A percentile compares a stretch with the other conserved stretches of the same genome.
Evolutionary conservation across 2,888 invertebrate genomes (phyloP).

Genomic region (Drosophila maculinotata): DNA sequence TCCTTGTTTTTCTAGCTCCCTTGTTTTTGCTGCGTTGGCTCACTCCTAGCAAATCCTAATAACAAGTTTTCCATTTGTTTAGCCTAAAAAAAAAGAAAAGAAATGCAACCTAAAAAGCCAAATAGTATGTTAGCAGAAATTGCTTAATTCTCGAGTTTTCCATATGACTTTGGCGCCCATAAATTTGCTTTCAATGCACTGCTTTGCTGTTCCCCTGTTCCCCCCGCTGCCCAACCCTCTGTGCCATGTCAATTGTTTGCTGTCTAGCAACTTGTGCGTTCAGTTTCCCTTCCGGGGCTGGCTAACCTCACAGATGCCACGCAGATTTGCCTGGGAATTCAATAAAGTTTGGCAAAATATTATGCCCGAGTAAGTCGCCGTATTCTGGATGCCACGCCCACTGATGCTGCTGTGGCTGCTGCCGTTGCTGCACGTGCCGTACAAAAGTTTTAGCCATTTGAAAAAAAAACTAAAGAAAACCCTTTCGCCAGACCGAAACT

Average conservation of each 20-base stretch:
- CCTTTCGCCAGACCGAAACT: constrained; percentile 47
- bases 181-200: constrained; percentile 75
- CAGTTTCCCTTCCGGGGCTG: constrained; percentile 16
- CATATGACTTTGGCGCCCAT: constrained; percentile 72
- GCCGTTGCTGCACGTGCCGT: constrained; percentile 54
- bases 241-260: constrained; percentile 61
- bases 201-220: background rate
- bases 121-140: constrained; percentile 38
- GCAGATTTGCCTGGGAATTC: constrained; percentile 76
- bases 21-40: background rate
- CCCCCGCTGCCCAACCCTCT: background rate
- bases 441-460: constrained; percentile 62
- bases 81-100: constrained; percentile 1
- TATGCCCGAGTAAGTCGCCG: constrained; percentile 61
- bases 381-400: constrained; percentile 48
- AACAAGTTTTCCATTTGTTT: constrained; percentile 47
- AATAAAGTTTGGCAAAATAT: constrained; percentile 82
- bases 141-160: constrained; percentile 72
- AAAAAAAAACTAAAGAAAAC: constrained; percentile 16
- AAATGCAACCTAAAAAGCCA: constrained; percentile 17
- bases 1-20: constrained; percentile 1
- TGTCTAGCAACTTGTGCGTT: constrained; percentile 66
- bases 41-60: constrained; percentile 8
- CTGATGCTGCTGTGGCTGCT: constrained; percentile 13
- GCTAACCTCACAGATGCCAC: constrained; percentile 55